Conservation (phyloP, 2,113 vertebrate species). For the Siniperca chuatsi region DNA sequence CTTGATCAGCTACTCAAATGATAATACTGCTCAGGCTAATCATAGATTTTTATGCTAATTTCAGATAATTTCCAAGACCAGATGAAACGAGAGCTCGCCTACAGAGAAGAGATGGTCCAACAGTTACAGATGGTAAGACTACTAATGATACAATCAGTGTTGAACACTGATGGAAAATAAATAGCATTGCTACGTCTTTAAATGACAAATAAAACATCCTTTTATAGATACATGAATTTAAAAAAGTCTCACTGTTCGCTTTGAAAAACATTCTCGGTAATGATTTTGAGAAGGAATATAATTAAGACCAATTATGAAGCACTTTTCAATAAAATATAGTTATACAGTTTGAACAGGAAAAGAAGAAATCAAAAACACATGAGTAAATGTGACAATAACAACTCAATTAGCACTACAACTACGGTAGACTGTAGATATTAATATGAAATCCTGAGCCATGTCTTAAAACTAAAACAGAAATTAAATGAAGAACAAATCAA, state of each 20-base stretch:
- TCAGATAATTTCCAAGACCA: slow-evolving; percentile 99
- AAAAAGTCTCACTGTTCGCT: slow-evolving; percentile 23
- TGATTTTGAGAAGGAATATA: slow-evolving; percentile 34
- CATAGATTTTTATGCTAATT: slow-evolving; percentile 24
- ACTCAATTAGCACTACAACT: background rate
- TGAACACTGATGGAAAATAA: slow-evolving; percentile 48
- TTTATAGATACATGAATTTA: slow-evolving; percentile 20
- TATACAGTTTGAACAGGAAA: background rate
- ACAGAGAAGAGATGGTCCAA: slow-evolving; percentile 99
- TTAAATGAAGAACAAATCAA: slow-evolving; percentile 6
- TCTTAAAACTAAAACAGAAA: slow-evolving; percentile 1
- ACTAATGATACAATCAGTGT: slow-evolving; percentile 54
- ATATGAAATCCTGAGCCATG: background rate
- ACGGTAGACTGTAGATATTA: background rate
- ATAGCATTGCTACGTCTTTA: slow-evolving; percentile 19
- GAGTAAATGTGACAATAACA: slow-evolving; percentile 13
- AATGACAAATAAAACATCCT: slow-evolving; percentile 53
- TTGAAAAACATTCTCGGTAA: slow-evolving; percentile 12
- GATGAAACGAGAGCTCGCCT: slow-evolving; percentile 97
- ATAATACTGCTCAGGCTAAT: slow-evolving; percentile 25
- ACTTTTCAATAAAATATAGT: slow-evolving; percentile 22
- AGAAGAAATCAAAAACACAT: background rate
- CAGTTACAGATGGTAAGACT: slow-evolving; percentile 95
- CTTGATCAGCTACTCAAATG: slow-evolving; percentile 22
- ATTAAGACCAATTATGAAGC: slow-evolving; percentile 49